Evolutionary conservation across 2,797 vertebrate species (phyloP).

Genomic region (Cuculus canorus): DNA sequence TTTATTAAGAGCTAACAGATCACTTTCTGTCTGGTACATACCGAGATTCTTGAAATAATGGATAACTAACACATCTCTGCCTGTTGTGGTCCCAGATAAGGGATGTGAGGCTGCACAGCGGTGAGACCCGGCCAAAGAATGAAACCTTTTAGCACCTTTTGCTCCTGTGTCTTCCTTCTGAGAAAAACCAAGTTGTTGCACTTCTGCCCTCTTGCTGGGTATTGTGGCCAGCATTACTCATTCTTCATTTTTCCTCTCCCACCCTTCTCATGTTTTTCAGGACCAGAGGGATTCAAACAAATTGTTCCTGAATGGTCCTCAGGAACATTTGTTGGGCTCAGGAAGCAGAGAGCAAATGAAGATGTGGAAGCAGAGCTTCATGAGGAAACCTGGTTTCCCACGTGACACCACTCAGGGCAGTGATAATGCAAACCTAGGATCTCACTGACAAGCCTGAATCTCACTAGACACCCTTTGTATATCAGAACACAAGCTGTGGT

Average conservation of each 20-base stretch:
- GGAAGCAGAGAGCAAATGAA: neutral
- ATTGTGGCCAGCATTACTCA: neutral
- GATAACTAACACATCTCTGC: neutral
- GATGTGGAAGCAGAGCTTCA: neutral
- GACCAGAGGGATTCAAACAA: neutral
- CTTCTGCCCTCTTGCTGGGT: neutral
- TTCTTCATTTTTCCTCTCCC: neutral
- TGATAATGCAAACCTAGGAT: accelerated
- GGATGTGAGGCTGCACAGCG: neutral
- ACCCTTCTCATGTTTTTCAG: neutral
- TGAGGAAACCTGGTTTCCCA: neutral
- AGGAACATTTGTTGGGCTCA: neutral
- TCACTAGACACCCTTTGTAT: neutral
- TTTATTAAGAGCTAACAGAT: neutral
- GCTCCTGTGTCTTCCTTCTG: neutral
- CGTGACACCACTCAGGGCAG: neutral
- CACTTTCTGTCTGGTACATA: neutral
- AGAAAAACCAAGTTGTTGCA: neutral
- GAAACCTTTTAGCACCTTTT: neutral
- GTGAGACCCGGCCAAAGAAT: neutral
- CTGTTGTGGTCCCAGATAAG: neutral
- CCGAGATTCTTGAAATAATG: neutral
- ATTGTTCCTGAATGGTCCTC: neutral
- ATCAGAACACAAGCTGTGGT: neutral
- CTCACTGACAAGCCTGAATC: neutral